Base-by-base conservation (phyloP, 92 coral and sea anemone species). In the Metridium senile region DNA sequence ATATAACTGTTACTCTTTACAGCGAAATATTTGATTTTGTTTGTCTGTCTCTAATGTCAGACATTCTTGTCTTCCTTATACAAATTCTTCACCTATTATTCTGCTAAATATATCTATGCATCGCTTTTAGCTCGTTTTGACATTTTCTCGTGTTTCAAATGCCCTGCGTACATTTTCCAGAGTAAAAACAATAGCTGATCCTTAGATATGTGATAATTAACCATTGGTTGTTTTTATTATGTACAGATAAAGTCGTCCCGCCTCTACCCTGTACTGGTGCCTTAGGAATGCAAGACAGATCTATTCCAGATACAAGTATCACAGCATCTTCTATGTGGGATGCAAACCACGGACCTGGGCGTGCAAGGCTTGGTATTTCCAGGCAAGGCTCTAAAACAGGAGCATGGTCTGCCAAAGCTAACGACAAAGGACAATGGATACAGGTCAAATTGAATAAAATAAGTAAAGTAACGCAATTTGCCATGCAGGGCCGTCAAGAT, bases 291-390 rank as follows among this genome's bases (percentile, higher is more conserved):
- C 63, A 63, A 29, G 63, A 57, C 59, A 46, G 74, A 18, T 7
- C 74, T 1, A 76, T 76, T 10, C 56, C 68, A 9, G 81, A 76
- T 29, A 26, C 73, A 7, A 35, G 49, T 16, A 76, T 76, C 45
- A 59, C 73, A n/a, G 81, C 81, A 43, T 76, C 81, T 32, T 76
- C 81, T 43, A 63, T 63, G 81, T 66, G 81, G 81, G 53, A 49
- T 32, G 58, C 32, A n/a, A 76, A 64, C 30, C 81, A 63, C n/a
- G 27, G 39, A 49, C 72, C 81, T 18, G 35, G 45, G 26, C 63
- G 58, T 22, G 74, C 71, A 62, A 26, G 81, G 47, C 81, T 76
- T n/a, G 59, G 45, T 19, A 23, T n/a, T n/a, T 1, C 13, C 7
- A 52, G 33, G 25, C 22, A 27, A 1, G 73, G 81, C 0, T 0